A percentile compares a stretch with the other conserved stretches of the same genome.
Evolutionary conservation across 2,113 vertebrate species (phyloP).

Genomic region (Hippocampus abdominalis): DNA sequence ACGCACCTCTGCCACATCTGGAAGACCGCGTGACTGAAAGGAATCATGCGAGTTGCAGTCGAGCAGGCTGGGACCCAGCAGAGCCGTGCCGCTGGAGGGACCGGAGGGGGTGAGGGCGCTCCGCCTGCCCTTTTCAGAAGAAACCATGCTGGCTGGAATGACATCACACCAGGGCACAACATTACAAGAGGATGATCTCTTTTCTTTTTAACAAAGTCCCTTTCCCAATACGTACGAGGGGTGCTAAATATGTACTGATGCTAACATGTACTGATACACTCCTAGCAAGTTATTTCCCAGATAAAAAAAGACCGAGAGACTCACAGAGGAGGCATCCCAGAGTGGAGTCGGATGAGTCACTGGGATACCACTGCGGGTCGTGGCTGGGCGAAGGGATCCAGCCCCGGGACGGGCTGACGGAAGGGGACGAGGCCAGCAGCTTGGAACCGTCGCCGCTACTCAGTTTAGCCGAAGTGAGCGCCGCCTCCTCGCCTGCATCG

Average conservation of each 20-base stretch:
- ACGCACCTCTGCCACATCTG: conserved; percentile 88
- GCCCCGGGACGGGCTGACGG: conserved; percentile 85
- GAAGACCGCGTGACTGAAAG: conserved; percentile 89
- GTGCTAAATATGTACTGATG: too few relatives aligned
- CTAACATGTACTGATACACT: too few relatives aligned
- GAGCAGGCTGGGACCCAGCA: conserved; percentile 89
- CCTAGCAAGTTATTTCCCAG: too few relatives aligned
- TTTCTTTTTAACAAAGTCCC: too few relatives aligned
- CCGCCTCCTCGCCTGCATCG: conserved; percentile 82
- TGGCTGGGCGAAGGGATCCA: conserved; percentile 97
- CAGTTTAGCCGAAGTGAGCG: conserved; percentile 90
- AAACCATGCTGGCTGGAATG: conserved; percentile 88
- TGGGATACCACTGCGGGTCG: conserved; percentile 98
- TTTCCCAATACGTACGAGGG: too few relatives aligned
- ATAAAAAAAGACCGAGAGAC: conserved; percentile 38
- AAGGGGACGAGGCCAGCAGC: conserved; percentile 85
- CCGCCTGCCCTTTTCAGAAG: conserved; percentile 90
- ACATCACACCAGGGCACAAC: not conserved
- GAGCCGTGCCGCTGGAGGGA: conserved; percentile 82
- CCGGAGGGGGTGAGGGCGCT: conserved; percentile 77
- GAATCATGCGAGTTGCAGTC: conserved; percentile 96
- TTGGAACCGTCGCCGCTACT: conserved; percentile 87
- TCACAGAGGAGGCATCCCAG: conserved; percentile 94
- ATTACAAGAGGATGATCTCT: not conserved
- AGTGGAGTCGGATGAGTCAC: conserved; percentile 90